A percentile compares a stretch with the other conserved stretches of the same genome.
Conservation (phyloP, 2,797 vertebrate species). For the Amniataba percoides region DNA sequence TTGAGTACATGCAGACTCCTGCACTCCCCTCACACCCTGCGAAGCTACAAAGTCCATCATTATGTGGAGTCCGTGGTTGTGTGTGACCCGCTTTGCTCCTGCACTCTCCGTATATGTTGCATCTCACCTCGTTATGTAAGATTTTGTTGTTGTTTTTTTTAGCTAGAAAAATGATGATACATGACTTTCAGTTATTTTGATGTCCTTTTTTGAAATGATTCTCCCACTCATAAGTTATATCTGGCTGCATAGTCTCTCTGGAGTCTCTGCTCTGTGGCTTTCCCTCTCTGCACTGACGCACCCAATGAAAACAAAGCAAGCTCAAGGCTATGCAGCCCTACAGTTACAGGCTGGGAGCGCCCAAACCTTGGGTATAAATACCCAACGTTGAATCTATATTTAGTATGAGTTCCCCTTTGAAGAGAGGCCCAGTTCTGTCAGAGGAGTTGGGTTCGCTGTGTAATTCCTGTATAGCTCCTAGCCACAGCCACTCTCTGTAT, state of each 20-base stretch:
- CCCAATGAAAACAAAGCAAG: constrained; percentile 81
- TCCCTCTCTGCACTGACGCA: constrained; percentile 60
- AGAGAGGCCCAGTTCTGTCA: constrained; percentile 74
- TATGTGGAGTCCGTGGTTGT: constrained; percentile 35
- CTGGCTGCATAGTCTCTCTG: constrained; percentile 37
- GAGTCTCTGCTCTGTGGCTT: constrained; percentile 68
- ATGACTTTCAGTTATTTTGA: constrained; percentile 38
- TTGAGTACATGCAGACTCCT: constrained; percentile 53
- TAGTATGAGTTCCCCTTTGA: constrained; percentile 75
- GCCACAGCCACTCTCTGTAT: constrained; percentile 75
- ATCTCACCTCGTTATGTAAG: constrained; percentile 46
- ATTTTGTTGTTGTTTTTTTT: constrained; percentile 22
- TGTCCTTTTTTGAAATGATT: constrained; percentile 43
- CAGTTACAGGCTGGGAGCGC: constrained; percentile 80
- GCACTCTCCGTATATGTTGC: constrained; percentile 33
- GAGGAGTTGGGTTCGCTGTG: constrained; percentile 70
- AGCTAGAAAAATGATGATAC: constrained; percentile 25
- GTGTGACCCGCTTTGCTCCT: constrained; percentile 38
- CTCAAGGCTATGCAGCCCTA: constrained; percentile 75
- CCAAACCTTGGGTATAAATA: constrained; percentile 83
- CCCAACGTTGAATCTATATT: constrained; percentile 73
- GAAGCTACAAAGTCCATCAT: constrained; percentile 29
- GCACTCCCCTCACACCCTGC: constrained; percentile 34
- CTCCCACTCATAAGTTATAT: constrained; percentile 55
- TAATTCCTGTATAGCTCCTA: constrained; percentile 74